Evolutionary conservation across 2,797 vertebrate species (phyloP).

Genomic region (Notolabrus celidotus): DNA sequence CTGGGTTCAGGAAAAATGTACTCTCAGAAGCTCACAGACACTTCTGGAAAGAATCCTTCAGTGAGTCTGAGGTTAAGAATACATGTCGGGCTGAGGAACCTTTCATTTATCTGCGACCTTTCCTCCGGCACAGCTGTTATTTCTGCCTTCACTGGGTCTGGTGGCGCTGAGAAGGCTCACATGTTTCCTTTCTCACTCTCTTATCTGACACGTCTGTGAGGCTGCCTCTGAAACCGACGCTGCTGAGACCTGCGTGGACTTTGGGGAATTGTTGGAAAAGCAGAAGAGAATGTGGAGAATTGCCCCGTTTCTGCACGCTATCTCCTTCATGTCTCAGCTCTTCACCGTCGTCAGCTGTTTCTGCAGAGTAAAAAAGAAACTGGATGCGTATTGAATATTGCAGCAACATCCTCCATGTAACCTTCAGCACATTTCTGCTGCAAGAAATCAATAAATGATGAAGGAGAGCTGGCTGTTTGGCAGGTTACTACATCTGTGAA

Average conservation of each 20-base stretch:
- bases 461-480: conserved; percentile 29
- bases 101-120: conserved; percentile 70
- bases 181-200: conserved; percentile 79
- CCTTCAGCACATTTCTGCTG: conserved; percentile 42
- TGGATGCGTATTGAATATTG: conserved; percentile 45
- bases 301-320: conserved; percentile 18
- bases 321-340: conserved; percentile 44
- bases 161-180: conserved; percentile 66
- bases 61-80: conserved; percentile 31
- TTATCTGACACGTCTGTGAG: conserved; percentile 68
- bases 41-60: neutral
- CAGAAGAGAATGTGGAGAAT: neutral
- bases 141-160: conserved; percentile 47
- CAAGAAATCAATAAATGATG: conserved; percentile 59
- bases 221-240: conserved; percentile 39
- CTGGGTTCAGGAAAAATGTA: conserved; percentile 6
- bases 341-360: conserved; percentile 32
- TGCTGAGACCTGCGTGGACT: neutral
- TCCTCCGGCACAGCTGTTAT: conserved; percentile 42
- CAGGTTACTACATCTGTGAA: conserved; percentile 26
- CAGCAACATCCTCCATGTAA: conserved; percentile 46
- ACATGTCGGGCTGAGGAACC: conserved; percentile 29
- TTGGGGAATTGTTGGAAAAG: conserved; percentile 26
- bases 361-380: conserved; percentile 20
- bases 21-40: neutral